These are phyloP conservation scores for Nycticryphes semicollaris DNA, from an alignment of 2,113 vertebrate genomes.

Conservation along the genomic window DNA sequence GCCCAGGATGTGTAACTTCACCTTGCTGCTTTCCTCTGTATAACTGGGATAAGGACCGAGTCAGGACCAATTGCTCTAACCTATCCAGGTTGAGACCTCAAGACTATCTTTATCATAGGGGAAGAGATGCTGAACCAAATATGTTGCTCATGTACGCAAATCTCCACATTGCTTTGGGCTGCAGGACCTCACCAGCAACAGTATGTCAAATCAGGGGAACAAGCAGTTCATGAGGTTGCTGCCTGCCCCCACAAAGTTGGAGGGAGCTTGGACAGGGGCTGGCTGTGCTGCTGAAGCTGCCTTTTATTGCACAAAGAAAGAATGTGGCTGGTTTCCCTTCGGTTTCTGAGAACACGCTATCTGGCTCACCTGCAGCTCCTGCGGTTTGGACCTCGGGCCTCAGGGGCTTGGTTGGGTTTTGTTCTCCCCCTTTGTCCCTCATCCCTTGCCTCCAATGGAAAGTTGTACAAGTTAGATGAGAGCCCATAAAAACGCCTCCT, in stretches of 20 bases:
- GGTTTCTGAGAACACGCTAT: neutral
- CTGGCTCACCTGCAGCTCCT: neutral
- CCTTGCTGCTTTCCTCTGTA: neutral
- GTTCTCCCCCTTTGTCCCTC: neutral
- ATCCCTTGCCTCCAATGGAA: neutral
- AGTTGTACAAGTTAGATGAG: neutral
- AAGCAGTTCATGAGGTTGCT: neutral
- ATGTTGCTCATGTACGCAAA: rapidly evolving
- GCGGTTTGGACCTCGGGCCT: neutral
- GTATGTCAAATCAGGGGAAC: neutral
- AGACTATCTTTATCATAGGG: neutral
- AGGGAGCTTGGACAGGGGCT: neutral
- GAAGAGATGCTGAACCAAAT: neutral
- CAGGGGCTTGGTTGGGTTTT: rapidly evolving
- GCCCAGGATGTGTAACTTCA: too few species aligned
- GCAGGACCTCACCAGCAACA: neutral
- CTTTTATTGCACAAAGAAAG: neutral
- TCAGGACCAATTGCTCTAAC: neutral
- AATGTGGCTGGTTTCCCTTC: neutral
- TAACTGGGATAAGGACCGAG: too few species aligned
- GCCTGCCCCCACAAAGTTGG: neutral
- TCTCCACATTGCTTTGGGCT: neutral
- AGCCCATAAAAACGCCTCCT: neutral
- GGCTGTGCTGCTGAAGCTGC: neutral
- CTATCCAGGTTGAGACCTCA: neutral